These are phyloP conservation scores for Chrysemys picta DNA, from an alignment of 2,113 vertebrate genomes.

Conservation along the genomic window DNA sequence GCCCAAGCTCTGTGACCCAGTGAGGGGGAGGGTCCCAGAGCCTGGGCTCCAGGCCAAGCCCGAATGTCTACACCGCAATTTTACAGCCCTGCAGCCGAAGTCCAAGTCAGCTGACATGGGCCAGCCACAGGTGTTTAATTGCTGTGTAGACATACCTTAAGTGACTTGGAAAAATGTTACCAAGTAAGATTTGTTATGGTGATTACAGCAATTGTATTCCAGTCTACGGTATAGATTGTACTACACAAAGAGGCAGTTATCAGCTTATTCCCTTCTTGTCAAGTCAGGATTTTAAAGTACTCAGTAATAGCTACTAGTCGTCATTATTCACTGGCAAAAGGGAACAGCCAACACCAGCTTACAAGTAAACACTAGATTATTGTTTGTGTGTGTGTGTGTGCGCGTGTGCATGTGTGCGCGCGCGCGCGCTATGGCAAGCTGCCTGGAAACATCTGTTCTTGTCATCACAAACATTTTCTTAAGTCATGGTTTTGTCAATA, in stretches of 20 bases:
- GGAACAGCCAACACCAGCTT: constrained; percentile 29
- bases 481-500: constrained; percentile 67
- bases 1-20: too few species aligned
- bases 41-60: neutral
- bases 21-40: neutral
- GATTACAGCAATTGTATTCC: constrained; percentile 24
- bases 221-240: neutral
- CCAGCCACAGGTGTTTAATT: neutral
- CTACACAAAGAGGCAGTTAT: neutral
- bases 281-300: constrained; percentile 32
- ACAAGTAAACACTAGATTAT: constrained; percentile 3
- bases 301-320: constrained; percentile 25
- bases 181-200: neutral
- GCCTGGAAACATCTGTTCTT: constrained; percentile 70
- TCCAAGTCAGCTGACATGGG: neutral
- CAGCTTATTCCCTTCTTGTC: constrained; percentile 12
- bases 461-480: constrained; percentile 56
- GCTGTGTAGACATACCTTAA: neutral
- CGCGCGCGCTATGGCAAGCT: constrained; percentile 15
- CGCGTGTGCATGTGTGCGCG: neutral
- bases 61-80: neutral
- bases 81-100: neutral
- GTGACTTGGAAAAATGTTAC: neutral
- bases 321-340: constrained; percentile 37
- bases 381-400: neutral